Percentiles rank a stretch among this genome's conserved stretches.
phyloP scores from a whole-genome alignment of 2,888 invertebrate species.

The Orthosia gothica region DNA sequence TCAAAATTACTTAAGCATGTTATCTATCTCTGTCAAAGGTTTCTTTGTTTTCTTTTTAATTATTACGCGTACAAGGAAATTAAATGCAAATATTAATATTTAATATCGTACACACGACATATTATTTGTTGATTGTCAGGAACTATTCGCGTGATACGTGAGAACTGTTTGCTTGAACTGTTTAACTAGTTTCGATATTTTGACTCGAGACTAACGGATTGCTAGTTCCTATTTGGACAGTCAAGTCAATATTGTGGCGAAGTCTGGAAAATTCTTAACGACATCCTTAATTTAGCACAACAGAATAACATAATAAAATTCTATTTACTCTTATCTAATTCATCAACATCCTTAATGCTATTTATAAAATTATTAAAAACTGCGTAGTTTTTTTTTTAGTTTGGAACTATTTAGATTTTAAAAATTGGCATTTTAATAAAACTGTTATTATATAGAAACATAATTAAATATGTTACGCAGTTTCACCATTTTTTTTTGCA shows the following conservation, averaged over 20 bases:
- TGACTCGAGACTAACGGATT: not conserved
- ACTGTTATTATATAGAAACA: not conserved
- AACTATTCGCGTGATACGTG: constrained; percentile 37
- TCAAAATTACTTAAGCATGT: constrained; percentile 29
- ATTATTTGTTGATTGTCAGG: constrained; percentile 43
- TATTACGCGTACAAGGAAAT: constrained; percentile 46
- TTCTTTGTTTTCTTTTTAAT: constrained; percentile 49
- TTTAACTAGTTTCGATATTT: constrained; percentile 32
- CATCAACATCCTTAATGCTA: not conserved
- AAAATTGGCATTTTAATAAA: not conserved
- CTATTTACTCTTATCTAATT: constrained; percentile 4
- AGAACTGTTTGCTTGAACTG: constrained; percentile 51
- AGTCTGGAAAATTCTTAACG: constrained; percentile 34
- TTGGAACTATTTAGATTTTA: not conserved
- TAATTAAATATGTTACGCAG: not conserved
- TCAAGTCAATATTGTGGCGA: constrained; percentile 28
- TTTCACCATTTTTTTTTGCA: no score
- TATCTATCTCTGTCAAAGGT: constrained; percentile 29
- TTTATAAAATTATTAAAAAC: constrained; percentile 12
- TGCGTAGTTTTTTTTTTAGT: not conserved
- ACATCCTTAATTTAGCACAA: constrained; percentile 4
- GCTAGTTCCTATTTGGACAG: not conserved
- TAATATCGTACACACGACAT: constrained; percentile 48
- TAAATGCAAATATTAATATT: constrained; percentile 35
- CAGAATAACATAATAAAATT: constrained; percentile 1